A percentile compares a stretch with the other conserved stretches of the same genome.
These are phyloP conservation scores for Macrocentrus cingulum DNA, from an alignment of 1,140 invertebrate genomes.

Conservation along the genomic window DNA sequence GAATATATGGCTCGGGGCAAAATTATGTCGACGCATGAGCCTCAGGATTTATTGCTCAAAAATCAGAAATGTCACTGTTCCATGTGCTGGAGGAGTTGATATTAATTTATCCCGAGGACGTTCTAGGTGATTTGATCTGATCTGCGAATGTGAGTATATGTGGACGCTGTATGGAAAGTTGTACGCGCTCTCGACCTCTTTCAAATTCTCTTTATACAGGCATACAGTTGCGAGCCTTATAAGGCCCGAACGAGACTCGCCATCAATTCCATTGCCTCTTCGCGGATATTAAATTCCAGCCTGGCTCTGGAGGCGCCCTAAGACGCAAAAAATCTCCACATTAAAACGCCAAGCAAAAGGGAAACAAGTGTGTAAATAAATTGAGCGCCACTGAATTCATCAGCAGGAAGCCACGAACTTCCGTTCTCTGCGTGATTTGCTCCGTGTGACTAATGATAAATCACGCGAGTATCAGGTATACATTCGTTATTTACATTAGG, in stretches of 20 bases:
- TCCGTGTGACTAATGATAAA: too few relatives aligned
- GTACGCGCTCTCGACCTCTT: conserved; percentile 14
- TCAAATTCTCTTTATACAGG: conserved; percentile 23
- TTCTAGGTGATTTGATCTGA: too few relatives aligned
- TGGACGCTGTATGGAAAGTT: background rate
- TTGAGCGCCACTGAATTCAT: conserved; percentile 4
- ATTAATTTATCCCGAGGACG: too few relatives aligned
- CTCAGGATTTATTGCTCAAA: too few relatives aligned
- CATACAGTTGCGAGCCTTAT: conserved; percentile 23
- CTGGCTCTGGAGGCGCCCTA: background rate
- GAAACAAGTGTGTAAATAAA: background rate
- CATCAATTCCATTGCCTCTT: background rate
- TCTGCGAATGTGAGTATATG: background rate
- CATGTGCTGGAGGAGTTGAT: too few relatives aligned
- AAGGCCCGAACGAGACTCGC: conserved; percentile 9
- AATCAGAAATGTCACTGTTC: too few relatives aligned
- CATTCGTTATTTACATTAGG: background rate
- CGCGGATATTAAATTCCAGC: background rate
- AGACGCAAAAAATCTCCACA: too few relatives aligned
- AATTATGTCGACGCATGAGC: too few relatives aligned
- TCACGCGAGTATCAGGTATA: background rate
- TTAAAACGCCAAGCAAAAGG: conserved; percentile 10
- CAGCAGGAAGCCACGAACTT: conserved; percentile 22
- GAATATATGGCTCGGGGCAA: too few relatives aligned
- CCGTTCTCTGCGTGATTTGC: conserved; percentile 13